phyloP scores from a whole-genome alignment of 1,140 invertebrate genomes.

The Aphelinus atriplicis region DNA sequence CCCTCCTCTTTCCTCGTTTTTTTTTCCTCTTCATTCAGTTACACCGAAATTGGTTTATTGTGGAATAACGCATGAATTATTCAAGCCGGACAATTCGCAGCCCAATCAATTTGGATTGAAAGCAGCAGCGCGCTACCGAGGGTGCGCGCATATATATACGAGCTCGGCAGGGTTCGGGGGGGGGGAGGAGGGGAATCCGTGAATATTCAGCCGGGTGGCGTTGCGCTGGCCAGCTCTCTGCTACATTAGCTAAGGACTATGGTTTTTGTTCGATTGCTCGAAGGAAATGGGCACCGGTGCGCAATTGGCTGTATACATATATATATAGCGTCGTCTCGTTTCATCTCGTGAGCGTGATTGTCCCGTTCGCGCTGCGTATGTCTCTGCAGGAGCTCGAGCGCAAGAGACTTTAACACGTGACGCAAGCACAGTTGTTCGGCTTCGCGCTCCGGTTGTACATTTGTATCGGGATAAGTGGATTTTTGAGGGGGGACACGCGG shows the following conservation, averaged over 20 bases:
- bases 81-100: constrained; percentile 58
- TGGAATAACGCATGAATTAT: constrained; percentile 61
- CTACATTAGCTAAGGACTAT: constrained; percentile 30
- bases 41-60: constrained; percentile 52
- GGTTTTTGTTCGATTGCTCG: constrained; percentile 36
- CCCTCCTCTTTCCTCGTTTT: constrained; percentile 10
- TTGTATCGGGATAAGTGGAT: no score
- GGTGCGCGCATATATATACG: background rate
- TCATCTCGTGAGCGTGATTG: no score
- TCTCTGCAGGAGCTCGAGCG: no score
- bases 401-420: no score
- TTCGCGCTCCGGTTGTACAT: no score
- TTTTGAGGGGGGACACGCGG: no score
- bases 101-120: constrained; percentile 60
- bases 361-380: no score
- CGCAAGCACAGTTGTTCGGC: no score
- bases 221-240: background rate
- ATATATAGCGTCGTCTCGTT: no score
- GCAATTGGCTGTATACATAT: background rate
- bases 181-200: constrained; percentile 1
- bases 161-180: background rate
- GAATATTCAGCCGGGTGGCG: constrained; percentile 29
- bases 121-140: constrained; percentile 36
- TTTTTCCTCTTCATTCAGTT: constrained; percentile 46
- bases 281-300: background rate